Conservation (phyloP, 2,113 vertebrate genomes). For the Asarcornis scutulata region DNA sequence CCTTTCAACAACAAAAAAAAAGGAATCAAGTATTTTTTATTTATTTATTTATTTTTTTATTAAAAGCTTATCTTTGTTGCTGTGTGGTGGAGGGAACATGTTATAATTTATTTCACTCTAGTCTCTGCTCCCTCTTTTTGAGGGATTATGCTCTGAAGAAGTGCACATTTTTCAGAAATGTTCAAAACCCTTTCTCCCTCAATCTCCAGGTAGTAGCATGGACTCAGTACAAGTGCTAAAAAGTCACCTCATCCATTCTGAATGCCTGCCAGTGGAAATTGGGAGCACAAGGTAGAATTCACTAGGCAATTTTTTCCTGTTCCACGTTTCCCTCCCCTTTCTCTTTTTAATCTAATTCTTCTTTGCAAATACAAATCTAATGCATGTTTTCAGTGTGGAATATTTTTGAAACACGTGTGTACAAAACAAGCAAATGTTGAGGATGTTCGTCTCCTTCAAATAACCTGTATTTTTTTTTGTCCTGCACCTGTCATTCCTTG, state of each 20-base stretch:
- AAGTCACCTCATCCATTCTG: not conserved
- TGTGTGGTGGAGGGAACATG: not conserved
- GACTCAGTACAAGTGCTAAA: not conserved
- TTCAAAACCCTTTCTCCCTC: not conserved
- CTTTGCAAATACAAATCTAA: not conserved
- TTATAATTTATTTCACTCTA: not conserved
- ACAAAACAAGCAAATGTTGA: not conserved
- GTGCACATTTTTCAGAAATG: not conserved
- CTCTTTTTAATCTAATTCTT: not conserved
- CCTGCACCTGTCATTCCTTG: not conserved
- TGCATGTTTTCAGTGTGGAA: not conserved
- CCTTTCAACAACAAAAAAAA: not conserved
- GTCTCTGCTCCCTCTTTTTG: not conserved
- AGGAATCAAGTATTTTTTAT: not conserved
- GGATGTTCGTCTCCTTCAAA: not conserved
- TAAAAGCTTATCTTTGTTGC: constrained; percentile 1
- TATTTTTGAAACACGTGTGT: not conserved
- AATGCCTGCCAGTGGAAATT: not conserved
- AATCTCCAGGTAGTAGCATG: not conserved
- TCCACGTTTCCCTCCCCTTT: not conserved
- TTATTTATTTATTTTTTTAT: not conserved
- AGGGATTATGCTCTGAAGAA: not conserved
- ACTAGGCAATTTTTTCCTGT: accelerated
- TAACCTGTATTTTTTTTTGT: not conserved
- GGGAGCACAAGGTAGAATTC: not conserved